Percentiles rank a stretch among this genome's conserved stretches.
phyloP scores from a whole-genome alignment of 1,140 invertebrate genomes.

The Acromyrmex heyeri region DNA sequence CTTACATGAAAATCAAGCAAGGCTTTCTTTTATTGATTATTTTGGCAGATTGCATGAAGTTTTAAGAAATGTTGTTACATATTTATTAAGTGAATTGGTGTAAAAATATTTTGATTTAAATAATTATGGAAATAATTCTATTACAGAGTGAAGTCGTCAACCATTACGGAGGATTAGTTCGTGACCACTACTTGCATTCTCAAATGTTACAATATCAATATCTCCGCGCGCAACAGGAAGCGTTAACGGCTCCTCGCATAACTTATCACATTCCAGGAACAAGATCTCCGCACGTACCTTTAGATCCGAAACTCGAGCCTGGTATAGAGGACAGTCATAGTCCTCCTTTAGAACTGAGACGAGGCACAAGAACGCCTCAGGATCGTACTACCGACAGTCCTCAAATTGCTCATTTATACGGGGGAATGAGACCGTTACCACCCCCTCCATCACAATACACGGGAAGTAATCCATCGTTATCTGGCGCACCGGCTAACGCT shows the following conservation, averaged over 20 bases:
- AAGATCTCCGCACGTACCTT: conserved; percentile 82
- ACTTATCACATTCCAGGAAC: conserved; percentile 84
- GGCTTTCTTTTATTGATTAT: conserved; percentile 12
- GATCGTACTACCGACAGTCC: conserved; percentile 93
- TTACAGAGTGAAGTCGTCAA: conserved; percentile 89
- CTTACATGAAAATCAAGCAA: background rate
- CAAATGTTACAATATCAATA: conserved; percentile 91
- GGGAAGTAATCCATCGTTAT: conserved; percentile 73
- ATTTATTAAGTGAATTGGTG: background rate
- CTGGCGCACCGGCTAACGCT: conserved; percentile 77
- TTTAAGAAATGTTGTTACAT: background rate
- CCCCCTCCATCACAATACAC: conserved; percentile 83
- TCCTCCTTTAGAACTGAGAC: conserved; percentile 91
- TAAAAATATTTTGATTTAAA: background rate
- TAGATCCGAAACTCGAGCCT: conserved; percentile 87
- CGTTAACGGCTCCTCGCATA: conserved; percentile 86
- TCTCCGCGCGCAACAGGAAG: conserved; percentile 89
- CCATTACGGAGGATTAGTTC: conserved; percentile 81
- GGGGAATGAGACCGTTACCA: conserved; percentile 84
- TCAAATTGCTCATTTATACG: conserved; percentile 89
- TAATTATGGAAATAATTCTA: conserved; percentile 12
- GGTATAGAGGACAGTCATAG: conserved; percentile 90
- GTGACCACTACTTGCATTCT: conserved; percentile 88
- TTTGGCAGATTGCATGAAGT: background rate
- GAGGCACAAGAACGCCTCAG: conserved; percentile 89